Percentiles rank a stretch among this genome's conserved stretches.
phyloP scores from a whole-genome alignment of 2,888 invertebrate species.

The Anoplius nigerrimus region DNA sequence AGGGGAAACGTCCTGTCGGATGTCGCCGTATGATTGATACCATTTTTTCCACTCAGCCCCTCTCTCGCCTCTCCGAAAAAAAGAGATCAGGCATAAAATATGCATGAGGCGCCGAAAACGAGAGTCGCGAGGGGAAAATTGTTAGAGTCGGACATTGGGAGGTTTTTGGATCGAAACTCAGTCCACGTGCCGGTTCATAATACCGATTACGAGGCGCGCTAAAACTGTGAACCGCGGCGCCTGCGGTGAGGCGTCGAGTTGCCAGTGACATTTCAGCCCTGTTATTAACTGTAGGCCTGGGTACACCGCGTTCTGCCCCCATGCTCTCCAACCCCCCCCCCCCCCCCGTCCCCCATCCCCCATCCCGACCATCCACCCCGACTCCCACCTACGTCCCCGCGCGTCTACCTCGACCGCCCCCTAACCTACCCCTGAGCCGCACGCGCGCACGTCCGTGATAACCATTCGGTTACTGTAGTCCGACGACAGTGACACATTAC shows the following conservation, averaged over 20 bases:
- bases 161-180: no score
- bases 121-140: no score
- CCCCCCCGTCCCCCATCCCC: not conserved
- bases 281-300: slow-evolving; percentile 57
- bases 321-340: slow-evolving; percentile 4
- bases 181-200: slow-evolving; percentile 5
- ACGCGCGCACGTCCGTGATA: slow-evolving; percentile 55
- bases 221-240: slow-evolving; percentile 40
- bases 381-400: not conserved
- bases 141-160: no score
- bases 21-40: no score
- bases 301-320: slow-evolving; percentile 3
- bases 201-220: slow-evolving; percentile 18
- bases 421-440: slow-evolving; percentile 7
- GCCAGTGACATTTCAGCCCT: slow-evolving; percentile 46
- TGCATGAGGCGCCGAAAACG: no score
- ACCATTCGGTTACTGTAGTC: slow-evolving; percentile 64
- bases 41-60: no score
- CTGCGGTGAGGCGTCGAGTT: slow-evolving; percentile 34
- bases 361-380: not conserved
- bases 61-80: no score
- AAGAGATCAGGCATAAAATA: no score
- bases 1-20: no score
- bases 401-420: not conserved
- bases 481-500: slow-evolving; percentile 73